phyloP scores from a whole-genome alignment of 1,140 invertebrate species.

The Neodiprion fabricii region DNA sequence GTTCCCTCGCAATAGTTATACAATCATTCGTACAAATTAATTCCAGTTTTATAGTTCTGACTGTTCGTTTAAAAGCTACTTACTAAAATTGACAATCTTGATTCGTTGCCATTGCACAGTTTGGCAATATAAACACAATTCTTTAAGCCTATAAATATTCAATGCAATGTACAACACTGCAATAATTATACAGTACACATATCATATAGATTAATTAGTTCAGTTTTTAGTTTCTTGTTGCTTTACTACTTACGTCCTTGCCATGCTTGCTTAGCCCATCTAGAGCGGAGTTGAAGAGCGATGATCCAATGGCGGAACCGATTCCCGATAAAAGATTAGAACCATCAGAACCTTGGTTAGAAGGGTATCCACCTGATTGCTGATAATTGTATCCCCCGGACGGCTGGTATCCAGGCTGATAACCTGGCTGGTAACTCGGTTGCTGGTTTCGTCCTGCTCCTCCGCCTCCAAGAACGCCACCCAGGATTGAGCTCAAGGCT shows the following conservation, averaged over 20 bases:
- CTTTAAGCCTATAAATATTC: no score
- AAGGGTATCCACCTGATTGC: slow-evolving; percentile 31
- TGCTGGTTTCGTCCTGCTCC: slow-evolving; percentile 31
- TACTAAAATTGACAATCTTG: no score
- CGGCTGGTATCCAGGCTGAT: slow-evolving; percentile 40
- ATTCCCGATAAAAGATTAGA: slow-evolving; percentile 48
- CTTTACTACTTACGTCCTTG: slow-evolving; percentile 42
- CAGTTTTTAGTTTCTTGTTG: neutral
- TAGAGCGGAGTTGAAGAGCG: slow-evolving; percentile 52
- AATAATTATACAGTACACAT: no score
- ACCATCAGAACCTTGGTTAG: slow-evolving; percentile 33
- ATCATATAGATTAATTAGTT: no score
- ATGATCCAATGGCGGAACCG: slow-evolving; percentile 46
- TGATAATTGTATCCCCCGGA: slow-evolving; percentile 44
- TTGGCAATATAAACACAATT: no score
- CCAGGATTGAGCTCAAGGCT: slow-evolving; percentile 47
- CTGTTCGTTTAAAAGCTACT: no score
- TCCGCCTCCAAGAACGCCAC: slow-evolving; percentile 49
- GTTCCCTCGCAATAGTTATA: no score
- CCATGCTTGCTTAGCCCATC: slow-evolving; percentile 38
- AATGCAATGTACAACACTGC: no score
- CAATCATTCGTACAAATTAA: no score
- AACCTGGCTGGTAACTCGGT: slow-evolving; percentile 15
- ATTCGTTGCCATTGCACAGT: no score
- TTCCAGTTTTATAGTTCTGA: no score